Evolutionary conservation across 1,140 invertebrate species (phyloP), one percentile per base, ranked within the genome.

Genomic region (Aplysia californica): DNA sequence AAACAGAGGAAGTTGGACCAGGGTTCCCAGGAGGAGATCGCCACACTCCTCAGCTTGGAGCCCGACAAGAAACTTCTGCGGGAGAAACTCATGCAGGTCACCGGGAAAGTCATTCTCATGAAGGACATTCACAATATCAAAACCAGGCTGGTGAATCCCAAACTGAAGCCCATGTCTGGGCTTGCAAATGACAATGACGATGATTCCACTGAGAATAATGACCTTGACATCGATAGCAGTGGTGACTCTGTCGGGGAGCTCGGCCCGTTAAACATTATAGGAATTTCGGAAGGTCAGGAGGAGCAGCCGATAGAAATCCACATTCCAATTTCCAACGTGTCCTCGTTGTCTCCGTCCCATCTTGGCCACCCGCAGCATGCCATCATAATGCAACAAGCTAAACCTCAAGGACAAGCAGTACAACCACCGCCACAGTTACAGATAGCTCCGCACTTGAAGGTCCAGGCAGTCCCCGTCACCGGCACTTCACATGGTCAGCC

Each of bases 81-180:
- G 26, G 55, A 72, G n/a, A 59, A 41, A 15, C 70, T 72, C 3
- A 72, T 72, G 70, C 55, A 72, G 56, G 56, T 72, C 35, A 72
- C 70, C 39, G 70, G 70, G 4, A 72, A 72, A 61, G 70, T 72
- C 4, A 72, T 72, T 41, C 38, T 72, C 20, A 72, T 72, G 70
- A 72, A 72, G 31, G 70, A 72, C 36, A 72, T 72, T 61, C 70
- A 72, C 35, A 72, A 72, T 26, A 72, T 72, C 39, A 72, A 72
- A 35, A 72, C 70, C 38, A 38, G 70, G 41, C 70, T 72, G 33
- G 3, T 70, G 4, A 70, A 70, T 56, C 41, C 35, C 29, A 72
- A 41, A 38, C 20, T 15, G 5, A 59, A 64, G 56, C 31, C 64
- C 21, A 26, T n/a, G 44, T 50, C 44, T 15, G n/a, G n/a, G 44